phyloP scores from a whole-genome alignment of 2,113 vertebrate species.

The Microtus montanus region DNA sequence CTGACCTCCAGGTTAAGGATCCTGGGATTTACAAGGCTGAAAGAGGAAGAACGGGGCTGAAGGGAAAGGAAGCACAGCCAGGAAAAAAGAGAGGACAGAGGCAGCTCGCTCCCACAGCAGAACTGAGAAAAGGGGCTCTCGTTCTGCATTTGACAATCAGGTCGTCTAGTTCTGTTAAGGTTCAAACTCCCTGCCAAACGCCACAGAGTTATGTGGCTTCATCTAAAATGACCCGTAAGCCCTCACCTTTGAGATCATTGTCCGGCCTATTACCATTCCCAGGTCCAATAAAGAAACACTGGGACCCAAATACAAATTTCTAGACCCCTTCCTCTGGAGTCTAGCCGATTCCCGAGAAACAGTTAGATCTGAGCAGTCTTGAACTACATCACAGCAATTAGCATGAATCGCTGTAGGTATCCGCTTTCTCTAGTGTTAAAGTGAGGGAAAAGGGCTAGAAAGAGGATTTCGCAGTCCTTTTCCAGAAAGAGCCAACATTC shows the following conservation, averaged over 20 bases:
- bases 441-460: not conserved
- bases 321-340: not conserved
- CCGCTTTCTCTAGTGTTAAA: not conserved
- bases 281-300: not conserved
- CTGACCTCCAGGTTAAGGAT: slow-evolving; percentile 11
- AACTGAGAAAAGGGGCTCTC: not conserved
- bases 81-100: not conserved
- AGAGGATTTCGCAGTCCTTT: not conserved
- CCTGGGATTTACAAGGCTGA: not conserved
- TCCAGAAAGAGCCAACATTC: not conserved
- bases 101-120: not conserved
- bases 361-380: not conserved
- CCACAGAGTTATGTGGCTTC: not conserved
- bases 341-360: not conserved
- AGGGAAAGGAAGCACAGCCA: not conserved
- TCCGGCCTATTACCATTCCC: not conserved
- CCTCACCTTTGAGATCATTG: not conserved
- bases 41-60: not conserved
- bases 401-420: not conserved
- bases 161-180: not conserved
- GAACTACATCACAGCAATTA: not conserved
- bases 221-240: not conserved
- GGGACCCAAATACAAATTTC: not conserved
- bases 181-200: not conserved
- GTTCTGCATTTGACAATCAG: not conserved